Evolutionary conservation across 2,113 vertebrate species (phyloP), one percentile per base, ranked within the genome.

Genomic region (Megaleporinus macrocephalus): DNA sequence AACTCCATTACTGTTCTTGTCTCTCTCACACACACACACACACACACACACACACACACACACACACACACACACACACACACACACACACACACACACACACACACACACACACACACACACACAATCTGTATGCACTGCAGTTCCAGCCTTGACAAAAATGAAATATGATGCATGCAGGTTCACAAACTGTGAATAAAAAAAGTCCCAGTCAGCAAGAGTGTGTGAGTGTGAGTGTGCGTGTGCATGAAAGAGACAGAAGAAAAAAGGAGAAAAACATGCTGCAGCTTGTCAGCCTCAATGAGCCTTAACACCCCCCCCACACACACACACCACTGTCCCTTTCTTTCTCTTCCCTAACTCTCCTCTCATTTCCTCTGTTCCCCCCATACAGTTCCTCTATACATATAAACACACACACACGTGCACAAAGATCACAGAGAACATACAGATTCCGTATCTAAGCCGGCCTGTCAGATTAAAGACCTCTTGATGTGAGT

Each of bases 161-260:
- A 69, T 65, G 51, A 80, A 71, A 36, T 3, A 62, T 22, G 69
- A 62, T 16, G 55, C 55, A 73, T 41, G 88, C 79, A 89, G 80
- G 79, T 77, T 83, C 84, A 84, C 86, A 89, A 85, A 83, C 87
- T 86, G 81, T 86, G 55, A 73, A 86, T 59, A 63, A 76, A 88
- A 81, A 80, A 49, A 53, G 15, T 78, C 9, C 12, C 0, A 89
- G 78, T 79, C 76, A 82, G 85, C 62, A 84, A 73, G 83, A 84
- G 68, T 72, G 84, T 51, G 72, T 85, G 75, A 7, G 4, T 44
- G 41, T 44, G 41, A 9, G 41, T 44, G 41, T 44, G 24, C 66
- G 29, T 65, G 59, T 18, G 2, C 69, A 36, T 49, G 63, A 5
- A 61, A 77, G 41, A 76, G 49, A 61, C 20, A 57, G 61, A 53